These are phyloP conservation scores for Lamellibrachia columna DNA, from an alignment of 2,888 invertebrate species.

Conservation along the genomic window DNA sequence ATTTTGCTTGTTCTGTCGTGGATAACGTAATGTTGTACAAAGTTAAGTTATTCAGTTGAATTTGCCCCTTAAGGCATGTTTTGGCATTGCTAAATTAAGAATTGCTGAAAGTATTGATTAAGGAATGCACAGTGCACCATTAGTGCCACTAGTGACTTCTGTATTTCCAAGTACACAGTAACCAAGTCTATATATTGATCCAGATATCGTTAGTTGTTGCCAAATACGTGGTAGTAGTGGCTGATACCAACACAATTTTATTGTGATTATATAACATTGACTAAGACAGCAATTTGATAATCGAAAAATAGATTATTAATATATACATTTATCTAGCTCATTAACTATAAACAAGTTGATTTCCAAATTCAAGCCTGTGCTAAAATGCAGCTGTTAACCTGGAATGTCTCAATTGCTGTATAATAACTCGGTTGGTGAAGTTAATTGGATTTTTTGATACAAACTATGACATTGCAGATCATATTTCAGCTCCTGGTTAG, in stretches of 20 bases:
- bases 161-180: neutral
- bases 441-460: no score
- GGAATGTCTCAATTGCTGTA: no score
- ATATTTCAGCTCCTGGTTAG: no score
- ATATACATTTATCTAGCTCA: neutral
- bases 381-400: neutral
- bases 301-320: neutral
- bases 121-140: neutral
- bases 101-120: neutral
- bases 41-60: neutral
- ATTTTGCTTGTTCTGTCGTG: neutral
- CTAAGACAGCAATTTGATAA: neutral
- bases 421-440: no score
- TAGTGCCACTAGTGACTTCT: slow-evolving; percentile 16
- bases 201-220: neutral
- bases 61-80: neutral
- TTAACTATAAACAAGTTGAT: no score
- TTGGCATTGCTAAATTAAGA: neutral
- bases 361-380: no score
- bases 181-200: neutral
- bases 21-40: neutral
- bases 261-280: neutral
- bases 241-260: neutral
- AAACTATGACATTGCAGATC: no score
- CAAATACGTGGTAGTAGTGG: neutral